phyloP scores from a whole-genome alignment of 2,888 invertebrate genomes.

The Cheilosia vulpina region DNA sequence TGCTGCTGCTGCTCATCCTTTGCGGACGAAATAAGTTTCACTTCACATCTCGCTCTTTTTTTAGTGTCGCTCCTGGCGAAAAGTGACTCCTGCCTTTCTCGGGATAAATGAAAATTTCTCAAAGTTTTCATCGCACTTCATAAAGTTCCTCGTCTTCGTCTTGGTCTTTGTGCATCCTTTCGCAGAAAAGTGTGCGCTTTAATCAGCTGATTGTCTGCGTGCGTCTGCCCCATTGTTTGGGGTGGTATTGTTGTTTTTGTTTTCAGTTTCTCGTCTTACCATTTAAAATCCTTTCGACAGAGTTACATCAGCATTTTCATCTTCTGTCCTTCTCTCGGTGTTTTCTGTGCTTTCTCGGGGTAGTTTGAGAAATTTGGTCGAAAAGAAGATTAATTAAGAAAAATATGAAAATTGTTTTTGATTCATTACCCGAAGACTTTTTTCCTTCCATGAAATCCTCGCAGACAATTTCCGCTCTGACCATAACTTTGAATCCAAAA shows the following conservation, averaged over 20 bases:
- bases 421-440: constrained; percentile 79
- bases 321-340: not conserved
- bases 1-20: constrained; percentile 51
- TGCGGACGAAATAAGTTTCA: constrained; percentile 67
- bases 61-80: constrained; percentile 45
- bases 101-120: constrained; percentile 62
- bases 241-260: constrained; percentile 16
- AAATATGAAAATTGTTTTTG: constrained; percentile 82
- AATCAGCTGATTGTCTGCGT: constrained; percentile 77
- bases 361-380: constrained; percentile 36
- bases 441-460: constrained; percentile 46
- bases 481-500: constrained; percentile 23
- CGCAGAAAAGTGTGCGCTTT: constrained; percentile 63
- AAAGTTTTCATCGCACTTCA: constrained; percentile 74
- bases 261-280: constrained; percentile 42
- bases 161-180: constrained; percentile 1
- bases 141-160: constrained; percentile 10
- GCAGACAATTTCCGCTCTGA: constrained; percentile 48
- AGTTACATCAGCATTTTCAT: constrained; percentile 33
- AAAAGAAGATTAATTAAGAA: constrained; percentile 82
- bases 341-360: not conserved
- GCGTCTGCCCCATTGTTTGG: constrained; percentile 52
- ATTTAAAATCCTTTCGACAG: constrained; percentile 71
- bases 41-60: constrained; percentile 30
- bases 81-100: constrained; percentile 73